Base-by-base conservation (phyloP, 2,888 invertebrate species). In the Cataglyphis rosenhaueri region DNA sequence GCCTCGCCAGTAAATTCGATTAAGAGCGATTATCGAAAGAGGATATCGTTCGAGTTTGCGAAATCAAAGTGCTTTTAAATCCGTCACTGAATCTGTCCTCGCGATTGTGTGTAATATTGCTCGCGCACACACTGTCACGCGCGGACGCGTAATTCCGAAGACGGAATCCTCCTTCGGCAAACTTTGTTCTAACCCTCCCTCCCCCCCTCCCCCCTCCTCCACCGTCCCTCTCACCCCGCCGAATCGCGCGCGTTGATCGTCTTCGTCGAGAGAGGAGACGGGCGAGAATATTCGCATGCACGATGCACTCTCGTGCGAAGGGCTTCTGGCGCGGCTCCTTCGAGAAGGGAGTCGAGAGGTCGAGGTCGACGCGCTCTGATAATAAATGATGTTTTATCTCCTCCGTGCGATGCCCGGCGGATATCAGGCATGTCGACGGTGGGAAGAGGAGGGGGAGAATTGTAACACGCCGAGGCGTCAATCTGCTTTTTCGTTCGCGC, bases 401-500 rank as follows among this genome's bases (percentile, higher is more conserved):
- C 62, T 81, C 73, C 73, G 61, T 62, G 68, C 78, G 68, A 73
- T 71, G 81, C 73, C 32, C 71, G 81, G 48, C 62, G 74, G 41
- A 81, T 65, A 75, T 75, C 21, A 52, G 52, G 75, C 65, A 38
- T 75, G 52, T 18, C 57, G 68, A 70, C 41, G 44, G 21, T 70
- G 29, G 62, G 75, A 61, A 61, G 74, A 62, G 62, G 73, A 81
- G 79, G 48, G 48, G 44, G 71, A 78, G 78, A 73, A 74, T 62
- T 81, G 62, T 81, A 59, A 79, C 70, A 61, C 52, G 73, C 64
- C 83, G 79, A 81, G 83, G 86, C 84, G 82, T 88, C 83, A 81
- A 82, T 85, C 81, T 83, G 71, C 87, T 83, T 87, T 85, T 88
- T 85, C 83, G 79, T 82, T 85, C 84, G 86, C 86, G 88, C 88